phyloP scores from a whole-genome alignment of 2,113 vertebrate genomes.

The Corythoichthys haematopterus region DNA sequence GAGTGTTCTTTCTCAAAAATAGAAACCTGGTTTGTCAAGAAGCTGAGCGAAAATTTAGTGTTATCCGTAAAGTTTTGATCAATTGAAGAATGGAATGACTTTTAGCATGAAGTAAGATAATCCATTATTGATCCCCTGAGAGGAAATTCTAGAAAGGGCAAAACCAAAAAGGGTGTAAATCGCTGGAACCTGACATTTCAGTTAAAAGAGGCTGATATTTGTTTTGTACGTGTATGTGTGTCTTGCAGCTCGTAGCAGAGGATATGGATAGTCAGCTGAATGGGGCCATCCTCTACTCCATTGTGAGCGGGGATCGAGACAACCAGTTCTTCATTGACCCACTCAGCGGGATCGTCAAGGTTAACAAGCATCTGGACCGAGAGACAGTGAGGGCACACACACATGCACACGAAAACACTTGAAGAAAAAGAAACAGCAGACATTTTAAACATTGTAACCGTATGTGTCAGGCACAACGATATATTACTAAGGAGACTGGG shows the following conservation, averaged over 20 bases:
- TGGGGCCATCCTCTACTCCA: slow-evolving; percentile 84
- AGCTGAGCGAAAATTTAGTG: background rate
- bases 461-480: too few species aligned
- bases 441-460: background rate
- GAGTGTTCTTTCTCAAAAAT: background rate
- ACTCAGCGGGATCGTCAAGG: slow-evolving; percentile 82
- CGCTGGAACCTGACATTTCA: slow-evolving; percentile 3
- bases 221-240: slow-evolving; percentile 6
- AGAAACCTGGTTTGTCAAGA: background rate
- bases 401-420: slow-evolving; percentile 2
- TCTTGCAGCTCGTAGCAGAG: slow-evolving; percentile 84
- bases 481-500: too few species aligned
- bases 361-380: slow-evolving; percentile 91
- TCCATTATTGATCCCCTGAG: background rate
- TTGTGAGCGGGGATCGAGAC: slow-evolving; percentile 84
- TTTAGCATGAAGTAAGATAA: background rate
- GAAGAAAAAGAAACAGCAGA: background rate
- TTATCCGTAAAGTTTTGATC: background rate
- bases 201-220: background rate
- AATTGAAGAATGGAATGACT: background rate
- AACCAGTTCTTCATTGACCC: slow-evolving; percentile 90
- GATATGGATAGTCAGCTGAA: slow-evolving; percentile 88
- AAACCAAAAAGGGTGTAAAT: background rate
- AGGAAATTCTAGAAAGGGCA: background rate
- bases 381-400: slow-evolving; percentile 79